Percentiles rank a stretch among this genome's conserved stretches.
These are phyloP conservation scores for Heliconius sara DNA, from an alignment of 2,888 invertebrate species.

Conservation along the genomic window DNA sequence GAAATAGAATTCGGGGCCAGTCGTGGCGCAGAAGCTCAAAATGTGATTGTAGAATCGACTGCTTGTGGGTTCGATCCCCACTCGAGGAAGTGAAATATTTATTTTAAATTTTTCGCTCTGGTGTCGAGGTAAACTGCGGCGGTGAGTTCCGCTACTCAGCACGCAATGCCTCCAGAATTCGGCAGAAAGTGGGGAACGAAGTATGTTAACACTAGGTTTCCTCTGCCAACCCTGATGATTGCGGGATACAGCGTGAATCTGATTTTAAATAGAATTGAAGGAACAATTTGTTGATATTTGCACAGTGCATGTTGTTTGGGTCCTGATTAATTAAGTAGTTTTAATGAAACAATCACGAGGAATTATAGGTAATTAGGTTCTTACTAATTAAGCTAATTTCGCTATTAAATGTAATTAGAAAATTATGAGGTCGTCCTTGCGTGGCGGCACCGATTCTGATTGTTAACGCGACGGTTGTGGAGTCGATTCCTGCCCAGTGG, in stretches of 20 bases:
- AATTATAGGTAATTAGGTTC: background rate
- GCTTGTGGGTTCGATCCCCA: too few species aligned
- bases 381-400: background rate
- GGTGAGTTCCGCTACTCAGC: too few species aligned
- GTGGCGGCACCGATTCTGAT: background rate
- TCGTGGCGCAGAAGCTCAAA: too few species aligned
- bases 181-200: too few species aligned
- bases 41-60: too few species aligned
- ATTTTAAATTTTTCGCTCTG: too few species aligned
- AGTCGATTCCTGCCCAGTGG: background rate
- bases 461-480: background rate
- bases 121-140: too few species aligned
- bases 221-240: too few species aligned
- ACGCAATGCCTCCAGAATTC: too few species aligned
- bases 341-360: background rate
- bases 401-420: background rate
- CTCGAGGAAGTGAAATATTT: too few species aligned
- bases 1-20: constrained; percentile 62
- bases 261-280: constrained; percentile 59
- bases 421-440: background rate
- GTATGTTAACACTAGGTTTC: too few species aligned
- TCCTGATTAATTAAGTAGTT: background rate
- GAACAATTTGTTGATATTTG: constrained; percentile 52
- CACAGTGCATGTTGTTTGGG: constrained; percentile 21
- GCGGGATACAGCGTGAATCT: too few species aligned